Percentiles rank a stretch among this genome's conserved stretches.
Conservation (phyloP, 2,888 invertebrate genomes). For the Tribolium freemani region DNA sequence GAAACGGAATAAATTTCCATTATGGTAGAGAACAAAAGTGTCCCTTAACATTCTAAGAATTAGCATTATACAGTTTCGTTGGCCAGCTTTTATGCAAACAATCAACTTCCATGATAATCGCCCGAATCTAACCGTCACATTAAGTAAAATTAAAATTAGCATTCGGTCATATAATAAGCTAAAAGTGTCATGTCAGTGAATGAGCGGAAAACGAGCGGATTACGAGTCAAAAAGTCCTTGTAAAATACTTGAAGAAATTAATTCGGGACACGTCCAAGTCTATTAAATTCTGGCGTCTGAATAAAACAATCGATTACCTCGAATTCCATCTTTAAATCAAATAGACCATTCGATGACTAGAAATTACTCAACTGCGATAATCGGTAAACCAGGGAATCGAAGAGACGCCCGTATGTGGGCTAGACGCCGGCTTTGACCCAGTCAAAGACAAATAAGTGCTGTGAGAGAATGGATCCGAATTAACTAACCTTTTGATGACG, state of each 20-base stretch:
- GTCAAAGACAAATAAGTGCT: constrained; percentile 15
- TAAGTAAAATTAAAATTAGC: background rate
- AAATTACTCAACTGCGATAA: constrained; percentile 4
- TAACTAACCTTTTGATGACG: background rate
- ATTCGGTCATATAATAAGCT: background rate
- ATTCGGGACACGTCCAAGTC: constrained; percentile 2
- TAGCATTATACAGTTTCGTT: background rate
- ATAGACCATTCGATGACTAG: constrained; percentile 14
- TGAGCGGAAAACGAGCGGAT: background rate
- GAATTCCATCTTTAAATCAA: constrained; percentile 17
- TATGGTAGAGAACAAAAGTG: background rate
- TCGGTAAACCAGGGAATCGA: background rate
- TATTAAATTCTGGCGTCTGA: background rate
- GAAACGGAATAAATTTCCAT: background rate
- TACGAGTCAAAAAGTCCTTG: background rate
- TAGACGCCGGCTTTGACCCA: constrained; percentile 11
- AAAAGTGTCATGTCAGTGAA: background rate
- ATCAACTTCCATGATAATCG: constrained; percentile 5
- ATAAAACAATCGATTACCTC: constrained; percentile 14
- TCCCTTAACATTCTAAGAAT: background rate
- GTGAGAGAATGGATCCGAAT: constrained; percentile 12
- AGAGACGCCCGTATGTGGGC: constrained; percentile 1
- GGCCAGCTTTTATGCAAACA: constrained; percentile 1
- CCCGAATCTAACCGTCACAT: background rate
- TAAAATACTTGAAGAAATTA: background rate